Conservation (phyloP, 2,113 vertebrate genomes). For the Dasyurus viverrinus region DNA sequence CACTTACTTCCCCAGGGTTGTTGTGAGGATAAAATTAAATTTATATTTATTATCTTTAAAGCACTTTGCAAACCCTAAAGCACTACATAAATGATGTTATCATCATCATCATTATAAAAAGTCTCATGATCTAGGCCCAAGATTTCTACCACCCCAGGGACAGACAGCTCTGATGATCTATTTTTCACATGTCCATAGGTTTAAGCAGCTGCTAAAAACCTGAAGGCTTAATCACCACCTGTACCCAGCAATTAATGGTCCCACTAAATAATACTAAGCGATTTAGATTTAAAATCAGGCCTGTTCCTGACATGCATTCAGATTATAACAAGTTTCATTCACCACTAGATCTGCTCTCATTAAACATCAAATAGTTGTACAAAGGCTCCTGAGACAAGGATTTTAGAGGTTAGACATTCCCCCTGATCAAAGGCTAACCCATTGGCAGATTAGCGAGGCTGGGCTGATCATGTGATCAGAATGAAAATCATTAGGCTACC, state of each 20-base stretch:
- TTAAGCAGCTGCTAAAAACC: conserved; percentile 14
- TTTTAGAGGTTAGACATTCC: conserved; percentile 38
- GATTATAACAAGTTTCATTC: conserved; percentile 5
- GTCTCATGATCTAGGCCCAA: neutral
- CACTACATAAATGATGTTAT: neutral
- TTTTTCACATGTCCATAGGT: neutral
- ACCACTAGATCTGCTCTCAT: conserved; percentile 14
- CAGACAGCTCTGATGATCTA: neutral
- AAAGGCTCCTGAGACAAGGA: conserved; percentile 5
- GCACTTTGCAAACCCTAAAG: neutral
- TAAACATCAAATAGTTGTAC: conserved; percentile 1
- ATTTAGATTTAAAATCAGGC: neutral
- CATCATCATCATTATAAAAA: neutral
- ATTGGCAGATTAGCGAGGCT: conserved; percentile 29
- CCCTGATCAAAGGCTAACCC: conserved; percentile 21
- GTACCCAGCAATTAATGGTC: conserved; percentile 1
- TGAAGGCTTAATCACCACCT: neutral
- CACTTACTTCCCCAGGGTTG: neutral
- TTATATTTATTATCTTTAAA: neutral
- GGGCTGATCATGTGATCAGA: conserved; percentile 13
- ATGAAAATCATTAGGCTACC: conserved; percentile 36
- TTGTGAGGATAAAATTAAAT: neutral
- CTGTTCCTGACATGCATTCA: neutral
- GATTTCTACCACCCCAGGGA: neutral
- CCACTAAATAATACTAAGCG: neutral